A percentile compares a stretch with the other conserved stretches of the same genome.
phyloP scores from a whole-genome alignment of 2,888 invertebrate genomes.

The Plebejus melissa region DNA sequence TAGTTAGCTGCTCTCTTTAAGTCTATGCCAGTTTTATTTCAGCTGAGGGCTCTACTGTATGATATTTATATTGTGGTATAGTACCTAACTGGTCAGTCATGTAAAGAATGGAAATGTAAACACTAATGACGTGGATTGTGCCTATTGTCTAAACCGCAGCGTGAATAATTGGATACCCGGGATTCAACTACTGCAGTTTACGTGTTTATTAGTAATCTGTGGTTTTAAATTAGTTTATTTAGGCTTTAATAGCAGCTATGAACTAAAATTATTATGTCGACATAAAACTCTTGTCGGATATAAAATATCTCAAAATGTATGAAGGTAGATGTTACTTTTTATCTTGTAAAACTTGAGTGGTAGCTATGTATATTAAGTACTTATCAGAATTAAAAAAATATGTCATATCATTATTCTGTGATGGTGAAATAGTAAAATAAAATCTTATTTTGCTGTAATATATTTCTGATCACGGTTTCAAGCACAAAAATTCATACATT shows the following conservation, averaged over 20 bases:
- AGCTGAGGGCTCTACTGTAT: background rate
- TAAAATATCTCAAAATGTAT: no score
- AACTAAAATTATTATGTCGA: background rate
- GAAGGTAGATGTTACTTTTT: no score
- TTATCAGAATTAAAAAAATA: no score
- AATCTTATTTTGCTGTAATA: no score
- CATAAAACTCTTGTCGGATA: no score
- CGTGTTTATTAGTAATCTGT: background rate
- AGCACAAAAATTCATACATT: background rate
- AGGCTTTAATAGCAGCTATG: background rate
- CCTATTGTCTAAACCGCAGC: background rate
- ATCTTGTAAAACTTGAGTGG: no score
- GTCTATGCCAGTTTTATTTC: no score
- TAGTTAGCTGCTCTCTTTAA: background rate
- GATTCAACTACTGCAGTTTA: background rate
- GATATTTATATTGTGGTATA: background rate
- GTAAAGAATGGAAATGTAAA: background rate
- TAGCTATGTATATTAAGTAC: no score
- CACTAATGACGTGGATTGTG: conserved; percentile 1
- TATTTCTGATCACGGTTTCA: no score
- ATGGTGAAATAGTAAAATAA: no score
- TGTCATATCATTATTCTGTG: no score
- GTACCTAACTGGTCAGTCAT: background rate
- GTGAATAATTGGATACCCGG: conserved; percentile 7
- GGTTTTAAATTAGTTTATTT: conserved; percentile 15